A percentile compares a stretch with the other conserved stretches of the same genome.
Conservation (phyloP, 1,140 invertebrate genomes). For the Lysiphlebus fabarum region DNA sequence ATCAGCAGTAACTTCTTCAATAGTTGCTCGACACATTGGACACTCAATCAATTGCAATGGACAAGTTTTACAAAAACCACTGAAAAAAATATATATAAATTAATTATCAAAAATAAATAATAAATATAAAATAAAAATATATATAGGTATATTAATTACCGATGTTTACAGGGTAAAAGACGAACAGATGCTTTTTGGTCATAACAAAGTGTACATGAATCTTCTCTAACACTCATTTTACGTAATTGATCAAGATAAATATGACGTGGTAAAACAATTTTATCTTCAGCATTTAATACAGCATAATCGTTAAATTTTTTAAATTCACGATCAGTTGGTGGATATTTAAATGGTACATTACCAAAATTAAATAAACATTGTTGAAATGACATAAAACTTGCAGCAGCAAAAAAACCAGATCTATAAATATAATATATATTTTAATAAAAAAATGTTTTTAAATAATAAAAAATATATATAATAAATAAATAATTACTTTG, state of each 20-base stretch:
- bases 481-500: constrained; percentile 60
- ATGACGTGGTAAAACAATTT: constrained; percentile 68
- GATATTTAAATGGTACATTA: constrained; percentile 72
- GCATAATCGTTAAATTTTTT: constrained; percentile 78
- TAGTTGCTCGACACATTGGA: constrained; percentile 78
- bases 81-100: constrained; percentile 48
- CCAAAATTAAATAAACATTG: constrained; percentile 95
- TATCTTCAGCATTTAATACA: constrained; percentile 66
- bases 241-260: constrained; percentile 72
- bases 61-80: constrained; percentile 82
- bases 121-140: too few relatives aligned
- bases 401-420: constrained; percentile 86
- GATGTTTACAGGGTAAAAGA: constrained; percentile 77
- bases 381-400: constrained; percentile 94
- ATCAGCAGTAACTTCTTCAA: constrained; percentile 44
- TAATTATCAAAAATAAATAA: constrained; percentile 25
- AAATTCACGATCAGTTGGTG: constrained; percentile 67
- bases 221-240: constrained; percentile 74
- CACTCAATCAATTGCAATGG: constrained; percentile 75
- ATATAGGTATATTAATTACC: constrained; percentile 60
- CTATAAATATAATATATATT: constrained; percentile 53
- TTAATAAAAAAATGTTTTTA: not conserved
- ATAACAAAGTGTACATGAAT: constrained; percentile 86
- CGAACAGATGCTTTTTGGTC: constrained; percentile 73
- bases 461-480: not conserved